Evolutionary conservation across 2,797 vertebrate genomes (phyloP), one percentile per base, ranked within the genome.

Genomic region (Danio aesculapii): DNA sequence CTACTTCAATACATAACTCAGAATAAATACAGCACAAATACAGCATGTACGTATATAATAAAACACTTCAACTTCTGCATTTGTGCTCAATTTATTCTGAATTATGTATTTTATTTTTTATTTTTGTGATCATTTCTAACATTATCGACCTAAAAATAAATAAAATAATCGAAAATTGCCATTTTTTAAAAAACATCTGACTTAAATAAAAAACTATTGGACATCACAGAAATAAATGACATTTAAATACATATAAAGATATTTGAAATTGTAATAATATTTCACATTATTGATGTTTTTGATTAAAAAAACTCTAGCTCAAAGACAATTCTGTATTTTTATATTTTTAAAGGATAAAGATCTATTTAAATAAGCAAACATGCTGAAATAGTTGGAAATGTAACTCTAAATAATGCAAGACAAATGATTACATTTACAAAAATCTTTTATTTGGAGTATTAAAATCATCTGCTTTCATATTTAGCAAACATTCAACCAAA

Each of bases 381-480:
- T 12, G 43, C 11, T 71, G 1, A 46, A 46, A 74, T 49, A 6
- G 61, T 49, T 49, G 44, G 2, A 30, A 5, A 69, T 41, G n/a
- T n/a, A 53, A 41, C 49, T n/a, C 14, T 50, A 68, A 69, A 30
- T 39, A 52, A 52, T 39, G n/a, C 14, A 4, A 2, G 46, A 8
- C 2, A 59, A 39, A 69, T 39, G 0, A 61, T 19, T 43, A 8
- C 6, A n/a, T 13, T 67, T 47, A 2, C 30, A 77, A 75, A 57
- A 3, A 39, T 77, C 17, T 58, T 77, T 78, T 69, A 69, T 69
- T 78, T 58, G 53, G 44, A 41, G 19, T 13, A 12, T 10, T 21
- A 77, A 76, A 77, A 77, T 12, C 21, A 52, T n/a, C n/a, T 43
- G 5, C 61, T 19, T 52, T 19, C 57, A 41, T 41, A 11, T 41